Percentiles rank a stretch among this genome's conserved stretches.
Evolutionary conservation across 2,113 vertebrate genomes (phyloP).

Genomic region (Menidia beryllina): DNA sequence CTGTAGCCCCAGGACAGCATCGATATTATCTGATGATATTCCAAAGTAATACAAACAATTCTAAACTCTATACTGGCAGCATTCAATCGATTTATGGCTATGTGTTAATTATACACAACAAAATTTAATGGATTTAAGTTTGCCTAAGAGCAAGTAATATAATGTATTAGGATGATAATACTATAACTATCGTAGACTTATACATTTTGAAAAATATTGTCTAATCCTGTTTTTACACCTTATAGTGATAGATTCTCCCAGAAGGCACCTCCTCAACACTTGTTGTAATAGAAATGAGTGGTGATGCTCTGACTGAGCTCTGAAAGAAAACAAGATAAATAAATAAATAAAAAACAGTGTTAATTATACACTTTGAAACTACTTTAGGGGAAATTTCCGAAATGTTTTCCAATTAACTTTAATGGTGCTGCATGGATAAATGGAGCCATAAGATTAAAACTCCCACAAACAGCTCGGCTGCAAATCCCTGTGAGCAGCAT

Average conservation of each 20-base stretch:
- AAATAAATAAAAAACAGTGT: background rate
- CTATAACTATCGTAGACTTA: background rate
- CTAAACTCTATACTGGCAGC: background rate
- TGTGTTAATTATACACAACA: slow-evolving; percentile 1
- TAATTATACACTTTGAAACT: background rate
- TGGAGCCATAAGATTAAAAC: slow-evolving; percentile 43
- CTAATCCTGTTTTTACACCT: background rate
- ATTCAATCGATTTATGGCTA: background rate
- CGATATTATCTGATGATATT: slow-evolving; percentile 3
- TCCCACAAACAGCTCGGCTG: slow-evolving; percentile 35
- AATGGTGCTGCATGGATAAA: slow-evolving; percentile 23
- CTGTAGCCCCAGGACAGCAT: background rate
- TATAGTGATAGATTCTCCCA: slow-evolving; percentile 4
- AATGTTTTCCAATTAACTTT: slow-evolving; percentile 42
- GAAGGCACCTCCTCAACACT: background rate
- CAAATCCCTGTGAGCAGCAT: slow-evolving; percentile 41
- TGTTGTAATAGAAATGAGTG: slow-evolving; percentile 1
- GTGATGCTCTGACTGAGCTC: background rate
- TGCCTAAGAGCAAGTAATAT: slow-evolving; percentile 1
- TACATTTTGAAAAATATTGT: background rate
- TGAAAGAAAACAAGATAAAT: background rate
- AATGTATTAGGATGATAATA: slow-evolving; percentile 6
- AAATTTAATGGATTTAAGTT: slow-evolving; percentile 5
- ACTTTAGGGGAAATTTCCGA: slow-evolving; percentile 18
- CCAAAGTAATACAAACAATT: slow-evolving; percentile 8